A percentile compares a stretch with the other conserved stretches of the same genome.
phyloP scores from a whole-genome alignment of 2,888 invertebrate genomes.

The Anticlea derivata region DNA sequence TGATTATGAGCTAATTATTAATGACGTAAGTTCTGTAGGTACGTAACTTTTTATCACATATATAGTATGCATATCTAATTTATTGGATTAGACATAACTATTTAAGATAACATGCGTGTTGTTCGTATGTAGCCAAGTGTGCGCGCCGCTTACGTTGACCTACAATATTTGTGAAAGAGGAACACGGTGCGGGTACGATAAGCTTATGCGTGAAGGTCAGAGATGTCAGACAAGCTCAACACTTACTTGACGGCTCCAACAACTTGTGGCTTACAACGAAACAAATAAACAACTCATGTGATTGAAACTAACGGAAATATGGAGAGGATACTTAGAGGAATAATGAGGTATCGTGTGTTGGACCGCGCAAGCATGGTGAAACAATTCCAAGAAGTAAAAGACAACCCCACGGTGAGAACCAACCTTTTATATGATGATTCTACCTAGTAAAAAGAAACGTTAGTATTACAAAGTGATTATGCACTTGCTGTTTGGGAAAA shows the following conservation, averaged over 20 bases:
- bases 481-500: no score
- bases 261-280: slow-evolving; percentile 17
- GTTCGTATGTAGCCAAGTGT: slow-evolving; percentile 3
- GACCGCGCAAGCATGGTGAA: slow-evolving; percentile 94
- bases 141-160: slow-evolving; percentile 44
- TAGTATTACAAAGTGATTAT: no score
- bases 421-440: slow-evolving; percentile 38
- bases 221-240: slow-evolving; percentile 59
- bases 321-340: slow-evolving; percentile 94
- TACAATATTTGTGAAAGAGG: slow-evolving; percentile 41
- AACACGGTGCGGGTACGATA: slow-evolving; percentile 55
- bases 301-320: slow-evolving; percentile 67
- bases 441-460: not conserved
- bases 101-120: slow-evolving; percentile 16
- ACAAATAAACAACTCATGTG: slow-evolving; percentile 23
- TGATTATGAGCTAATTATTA: no score
- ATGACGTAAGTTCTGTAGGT: slow-evolving; percentile 9
- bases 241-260: slow-evolving; percentile 30
- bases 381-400: slow-evolving; percentile 94
- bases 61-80: slow-evolving; percentile 8
- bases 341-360: slow-evolving; percentile 93
- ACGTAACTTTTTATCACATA: slow-evolving; percentile 2
- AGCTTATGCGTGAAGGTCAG: slow-evolving; percentile 74
- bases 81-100: slow-evolving; percentile 21
- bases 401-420: slow-evolving; percentile 91